Evolutionary conservation across 2,797 vertebrate species (phyloP), one percentile per base, ranked within the genome.

Genomic region (Chelidonichthys spinosus): DNA sequence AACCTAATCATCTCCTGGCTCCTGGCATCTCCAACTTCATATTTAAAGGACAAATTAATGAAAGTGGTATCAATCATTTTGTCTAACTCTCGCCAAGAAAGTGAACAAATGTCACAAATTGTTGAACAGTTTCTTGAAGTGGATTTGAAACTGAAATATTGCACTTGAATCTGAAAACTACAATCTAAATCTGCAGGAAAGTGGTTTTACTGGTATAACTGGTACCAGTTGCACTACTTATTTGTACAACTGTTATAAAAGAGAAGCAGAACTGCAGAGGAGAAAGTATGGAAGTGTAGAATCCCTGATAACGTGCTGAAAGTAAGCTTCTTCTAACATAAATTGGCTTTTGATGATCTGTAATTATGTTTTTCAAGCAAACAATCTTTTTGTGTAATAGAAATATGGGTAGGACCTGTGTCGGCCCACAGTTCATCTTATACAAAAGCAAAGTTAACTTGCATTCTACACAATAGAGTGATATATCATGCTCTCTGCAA

Each of bases 401-500:
- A 35, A 77, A 62, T n/a, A 74, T 8, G 40, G 36, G 55, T 14
- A 50, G 43, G 35, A 63, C 61, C 39, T 55, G 32, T 0, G 11
- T 62, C 56, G 33, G 14, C 43, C 37, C 50, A 7, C 43, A 42
- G 40, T 47, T 68, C 17, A 56, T 77, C 62, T 59, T 61, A 44
- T 44, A 63, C 47, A 25, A 64, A 50, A 61, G 14, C 52, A 65
- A 72, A 44, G 66, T 63, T 14, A 39, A 56, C 15, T 11, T 13
- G 58, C 50, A 9, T 4, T 7, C 17, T 43, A 40, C 33, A 64
- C 60, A 66, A 66, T 35, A 42, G 25, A 17, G 43, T 54, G 50
- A 61, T 67, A 35, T 49, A 78, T 79, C 60, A 62, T 66, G 46
- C 25, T 25, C 46, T 67, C 59, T 8, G 17, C 47, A 67, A 56